Base-by-base conservation (phyloP, 2,888 invertebrate genomes). In the Eudasyphora cyanicolor region DNA sequence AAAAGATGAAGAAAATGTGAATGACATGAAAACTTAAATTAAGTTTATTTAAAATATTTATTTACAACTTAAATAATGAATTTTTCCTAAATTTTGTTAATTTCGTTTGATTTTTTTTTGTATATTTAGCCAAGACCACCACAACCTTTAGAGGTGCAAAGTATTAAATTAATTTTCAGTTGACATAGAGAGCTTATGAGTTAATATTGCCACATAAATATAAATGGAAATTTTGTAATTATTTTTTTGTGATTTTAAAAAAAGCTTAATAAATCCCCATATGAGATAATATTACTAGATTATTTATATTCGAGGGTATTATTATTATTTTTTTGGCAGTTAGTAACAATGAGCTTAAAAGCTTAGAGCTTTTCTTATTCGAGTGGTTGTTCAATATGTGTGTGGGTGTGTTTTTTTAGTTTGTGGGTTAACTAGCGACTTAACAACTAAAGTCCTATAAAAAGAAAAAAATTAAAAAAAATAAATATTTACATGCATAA, bases 361-460 rank as follows among this genome's bases (percentile, higher is more conserved):
- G 76, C 79, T 83, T 71, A 62, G 2, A 70, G 74, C 60, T 67
- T 78, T 67, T 29, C 32, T 35, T 69, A 29, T 67, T 35, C 24
- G 67, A 69, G 35, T 74, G 38, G 21, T 42, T 57, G 35, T 19
- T 19, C 57, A n/a, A n/a, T 32, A 8, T 6, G n/a, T 38, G 8
- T 64, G 29, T 35, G 38, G 17, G 35, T 19, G 64, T 60, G 29
- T 60, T 14, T 2, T 67, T 32, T 62, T 35, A 45, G n/a, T 77
- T 76, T 77, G n/a, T 51, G 60, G 42, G 35, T 70, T 75, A 42
- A 45, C n/a, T n/a, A n/a, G n/a, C 35, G 10, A 45, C 73, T 84
- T 77, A 91, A 90, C 91, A 91, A 91, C 91, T 91, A 91, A 91
- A 91, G 86, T 91, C 91, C 91, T 91, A 91, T 89, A 91, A 91